Base-by-base conservation (phyloP, 2,113 vertebrate species). In the Catharus bicknelli region DNA sequence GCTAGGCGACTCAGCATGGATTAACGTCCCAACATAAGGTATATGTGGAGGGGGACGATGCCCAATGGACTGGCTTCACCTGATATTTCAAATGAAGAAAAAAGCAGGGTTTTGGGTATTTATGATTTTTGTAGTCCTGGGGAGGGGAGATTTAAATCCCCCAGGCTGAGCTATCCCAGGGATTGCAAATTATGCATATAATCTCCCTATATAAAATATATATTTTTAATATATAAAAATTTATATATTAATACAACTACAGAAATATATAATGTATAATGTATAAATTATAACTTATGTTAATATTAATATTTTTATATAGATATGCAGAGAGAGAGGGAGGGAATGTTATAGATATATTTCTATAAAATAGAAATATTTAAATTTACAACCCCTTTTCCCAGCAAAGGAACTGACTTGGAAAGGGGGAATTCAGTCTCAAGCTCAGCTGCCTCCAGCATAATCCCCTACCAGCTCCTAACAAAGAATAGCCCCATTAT, bases 11-110 rank as follows among this genome's bases (percentile, higher is more conserved):
- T 50, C 34, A 20, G 27, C 27, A 2, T 0, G 11, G 67, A 43
- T 70, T 36, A 40, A 16, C 16, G 20, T 10, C 62, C 38, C 0
- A 1, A 43, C 11, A 4, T 13, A 1, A 0, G 32, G 40, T 29
- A 10, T 14, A 14, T 0, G 1, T 0, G 18, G 7, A 57, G 7
- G 29, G 42, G 58, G 34, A 50, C 38, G 59, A 23, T 18, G 51
- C 15, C 26, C n/a, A 1, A 6, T 0, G 5, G 7, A 0, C 15
- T 0, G 3, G 15, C 14, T 19, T 26, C 34, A 25, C 23, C 11
- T 0, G 2, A 1, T 15, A 3, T 19, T 86, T 50, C 9, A 42
- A 38, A 13, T 4, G 6, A 63, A 64, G 19, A 6, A 30, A 51
- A 78, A 61, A 32, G 2, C 8, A 9, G 7, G 8, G 12, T 61